Percentiles rank a stretch among this genome's conserved stretches.
Evolutionary conservation across 2,797 vertebrate species (phyloP).

Genomic region (Hyperoplus immaculatus): DNA sequence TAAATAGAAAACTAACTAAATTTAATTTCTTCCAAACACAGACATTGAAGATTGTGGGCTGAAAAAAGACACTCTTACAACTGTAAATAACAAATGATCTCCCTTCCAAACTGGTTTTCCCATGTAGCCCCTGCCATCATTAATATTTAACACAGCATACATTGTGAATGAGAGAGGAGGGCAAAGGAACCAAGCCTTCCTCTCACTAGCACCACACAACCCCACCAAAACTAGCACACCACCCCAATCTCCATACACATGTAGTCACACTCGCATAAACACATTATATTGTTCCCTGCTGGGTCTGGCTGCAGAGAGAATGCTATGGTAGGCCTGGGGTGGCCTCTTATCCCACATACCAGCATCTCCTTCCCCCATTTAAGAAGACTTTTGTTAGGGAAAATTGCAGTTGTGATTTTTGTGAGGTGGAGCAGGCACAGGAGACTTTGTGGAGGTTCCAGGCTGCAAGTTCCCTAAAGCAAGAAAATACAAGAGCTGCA

Average conservation of each 20-base stretch:
- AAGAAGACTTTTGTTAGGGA: slow-evolving; percentile 18
- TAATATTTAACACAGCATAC: slow-evolving; percentile 71
- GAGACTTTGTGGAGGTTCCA: slow-evolving; percentile 33
- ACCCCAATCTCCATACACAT: slow-evolving; percentile 16
- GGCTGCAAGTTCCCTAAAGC: slow-evolving; percentile 50
- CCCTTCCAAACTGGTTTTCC: slow-evolving; percentile 30
- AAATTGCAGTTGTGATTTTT: slow-evolving; percentile 33
- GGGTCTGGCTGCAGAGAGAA: slow-evolving; percentile 29
- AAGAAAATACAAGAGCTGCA: slow-evolving; percentile 56
- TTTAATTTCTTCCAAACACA: too few species aligned
- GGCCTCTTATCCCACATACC: slow-evolving; percentile 20
- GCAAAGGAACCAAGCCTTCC: slow-evolving; percentile 16
- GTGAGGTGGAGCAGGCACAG: background rate
- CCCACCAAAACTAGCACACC: slow-evolving; percentile 26
- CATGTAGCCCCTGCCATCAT: slow-evolving; percentile 46
- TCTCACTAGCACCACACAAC: slow-evolving; percentile 13
- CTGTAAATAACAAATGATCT: slow-evolving; percentile 48
- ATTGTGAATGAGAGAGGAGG: slow-evolving; percentile 61
- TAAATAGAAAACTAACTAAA: too few species aligned
- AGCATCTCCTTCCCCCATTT: slow-evolving; percentile 28
- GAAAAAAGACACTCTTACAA: slow-evolving; percentile 10
- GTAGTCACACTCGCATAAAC: slow-evolving; percentile 4
- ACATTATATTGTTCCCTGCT: slow-evolving; percentile 44
- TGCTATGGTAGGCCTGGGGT: slow-evolving; percentile 25
- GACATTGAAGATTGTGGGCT: background rate